phyloP scores from a whole-genome alignment of 92 coral and sea anemone genomes.

The Chrysogorgia sp. region DNA sequence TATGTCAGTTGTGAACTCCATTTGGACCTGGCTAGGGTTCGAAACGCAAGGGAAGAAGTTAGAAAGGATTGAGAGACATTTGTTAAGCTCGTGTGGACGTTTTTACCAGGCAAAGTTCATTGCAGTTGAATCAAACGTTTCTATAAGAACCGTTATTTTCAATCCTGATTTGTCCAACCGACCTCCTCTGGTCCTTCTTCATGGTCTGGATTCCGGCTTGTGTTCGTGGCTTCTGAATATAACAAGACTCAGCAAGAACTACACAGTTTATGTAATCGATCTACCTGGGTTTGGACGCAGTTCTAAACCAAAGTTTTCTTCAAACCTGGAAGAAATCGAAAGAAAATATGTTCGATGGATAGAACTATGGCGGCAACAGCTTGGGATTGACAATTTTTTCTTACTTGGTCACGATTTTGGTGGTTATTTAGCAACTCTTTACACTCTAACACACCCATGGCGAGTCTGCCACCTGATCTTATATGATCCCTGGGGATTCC shows the following conservation, averaged over 20 bases:
- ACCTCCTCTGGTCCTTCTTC: constrained; percentile 83
- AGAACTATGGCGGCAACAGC: constrained; percentile 84
- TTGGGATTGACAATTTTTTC: constrained; percentile 78
- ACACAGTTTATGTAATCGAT: constrained; percentile 91
- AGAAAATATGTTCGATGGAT: constrained; percentile 79
- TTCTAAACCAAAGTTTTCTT: constrained; percentile 73
- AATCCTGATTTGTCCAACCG: constrained; percentile 65
- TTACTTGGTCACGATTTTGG: constrained; percentile 95
- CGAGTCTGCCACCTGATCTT: constrained; percentile 75
- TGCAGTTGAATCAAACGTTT: constrained; percentile 69
- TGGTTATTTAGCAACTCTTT: constrained; percentile 83
- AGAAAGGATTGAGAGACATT: constrained; percentile 6
- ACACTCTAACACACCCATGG: constrained; percentile 79
- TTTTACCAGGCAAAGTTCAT: constrained; percentile 71
- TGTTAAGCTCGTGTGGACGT: constrained; percentile 14
- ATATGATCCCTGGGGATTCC: constrained; percentile 98
- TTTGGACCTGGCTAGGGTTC: neutral
- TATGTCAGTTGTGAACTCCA: neutral
- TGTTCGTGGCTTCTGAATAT: constrained; percentile 89
- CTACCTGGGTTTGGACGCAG: constrained; percentile 98
- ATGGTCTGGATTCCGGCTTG: constrained; percentile 87
- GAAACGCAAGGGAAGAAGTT: constrained; percentile 10
- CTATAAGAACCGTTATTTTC: constrained; percentile 84
- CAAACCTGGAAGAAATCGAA: constrained; percentile 67
- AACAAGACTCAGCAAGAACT: constrained; percentile 69